Percentiles rank a stretch among this genome's conserved stretches.
These are phyloP conservation scores for Achatina immaculata DNA, from an alignment of 1,140 invertebrate species.

Conservation along the genomic window DNA sequence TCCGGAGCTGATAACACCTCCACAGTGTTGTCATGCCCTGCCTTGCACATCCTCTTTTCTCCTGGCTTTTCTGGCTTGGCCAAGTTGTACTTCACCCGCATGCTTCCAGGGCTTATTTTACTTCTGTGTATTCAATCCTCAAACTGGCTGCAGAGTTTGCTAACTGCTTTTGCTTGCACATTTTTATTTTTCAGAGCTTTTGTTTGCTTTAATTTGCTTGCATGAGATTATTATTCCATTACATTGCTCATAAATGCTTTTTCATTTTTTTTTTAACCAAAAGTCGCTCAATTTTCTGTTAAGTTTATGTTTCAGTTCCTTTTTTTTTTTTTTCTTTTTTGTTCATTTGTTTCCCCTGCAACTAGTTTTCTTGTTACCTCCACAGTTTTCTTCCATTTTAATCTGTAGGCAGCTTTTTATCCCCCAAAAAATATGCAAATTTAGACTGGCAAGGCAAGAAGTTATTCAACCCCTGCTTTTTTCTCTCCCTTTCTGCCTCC, in stretches of 20 bases:
- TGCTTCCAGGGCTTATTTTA: not conserved
- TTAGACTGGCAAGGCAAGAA: too few species aligned
- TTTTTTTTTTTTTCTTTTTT: too few species aligned
- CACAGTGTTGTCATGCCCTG: constrained; percentile 18
- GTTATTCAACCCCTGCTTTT: too few species aligned
- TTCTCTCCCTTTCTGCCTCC: too few species aligned
- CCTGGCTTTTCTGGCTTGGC: not conserved
- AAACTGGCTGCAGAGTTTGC: not conserved
- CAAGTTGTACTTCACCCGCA: not conserved
- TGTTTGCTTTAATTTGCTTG: not conserved
- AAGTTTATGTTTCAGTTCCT: too few species aligned
- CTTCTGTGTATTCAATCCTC: not conserved
- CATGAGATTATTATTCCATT: not conserved
- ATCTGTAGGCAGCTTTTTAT: too few species aligned
- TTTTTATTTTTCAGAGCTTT: too few species aligned
- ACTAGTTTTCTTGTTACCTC: too few species aligned
- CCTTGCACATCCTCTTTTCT: constrained; percentile 18
- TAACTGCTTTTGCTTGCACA: not conserved
- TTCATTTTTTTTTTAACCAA: not conserved
- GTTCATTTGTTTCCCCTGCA: too few species aligned
- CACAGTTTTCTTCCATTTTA: too few species aligned
- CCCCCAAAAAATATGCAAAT: too few species aligned
- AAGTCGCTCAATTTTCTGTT: too few species aligned
- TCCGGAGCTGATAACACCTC: constrained; percentile 27
- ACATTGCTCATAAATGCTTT: not conserved